Conservation (phyloP, 2,888 invertebrate species). For the Cosmopolites sordidus region DNA sequence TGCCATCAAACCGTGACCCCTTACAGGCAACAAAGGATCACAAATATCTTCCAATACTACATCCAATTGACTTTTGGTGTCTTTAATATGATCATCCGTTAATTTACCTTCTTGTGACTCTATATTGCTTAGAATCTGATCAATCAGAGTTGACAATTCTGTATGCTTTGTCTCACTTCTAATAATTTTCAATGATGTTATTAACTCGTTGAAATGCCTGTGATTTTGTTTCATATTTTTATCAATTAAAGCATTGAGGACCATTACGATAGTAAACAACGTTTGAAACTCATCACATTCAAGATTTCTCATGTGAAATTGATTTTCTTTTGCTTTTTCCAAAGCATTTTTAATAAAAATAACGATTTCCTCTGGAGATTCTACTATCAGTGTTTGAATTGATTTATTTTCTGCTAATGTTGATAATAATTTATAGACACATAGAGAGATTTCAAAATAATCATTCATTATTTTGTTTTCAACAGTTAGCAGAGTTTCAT, state of each 20-base stretch:
- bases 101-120: conserved; percentile 8
- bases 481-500: conserved; percentile 42
- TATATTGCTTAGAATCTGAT: conserved; percentile 31
- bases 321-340: conserved; percentile 29
- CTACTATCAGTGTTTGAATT: conserved; percentile 48
- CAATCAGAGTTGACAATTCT: conserved; percentile 37
- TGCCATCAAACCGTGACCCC: conserved; percentile 74
- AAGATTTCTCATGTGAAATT: conserved; percentile 32
- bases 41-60: conserved; percentile 64
- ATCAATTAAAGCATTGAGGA: conserved; percentile 44
- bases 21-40: conserved; percentile 70
- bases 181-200: conserved; percentile 35
- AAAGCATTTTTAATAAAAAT: conserved; percentile 52
- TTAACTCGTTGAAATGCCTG: conserved; percentile 41
- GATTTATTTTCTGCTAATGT: conserved; percentile 51
- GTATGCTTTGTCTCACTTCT: conserved; percentile 32
- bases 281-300: conserved; percentile 40
- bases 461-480: conserved; percentile 46
- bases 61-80: conserved; percentile 51
- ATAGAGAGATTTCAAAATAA: conserved; percentile 46
- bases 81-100: conserved; percentile 14
- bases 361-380: conserved; percentile 49
- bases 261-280: conserved; percentile 40
- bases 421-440: conserved; percentile 52
- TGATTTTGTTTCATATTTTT: conserved; percentile 35